Conservation (phyloP, 2,113 vertebrate genomes). For the Antidorcas marsupialis region DNA sequence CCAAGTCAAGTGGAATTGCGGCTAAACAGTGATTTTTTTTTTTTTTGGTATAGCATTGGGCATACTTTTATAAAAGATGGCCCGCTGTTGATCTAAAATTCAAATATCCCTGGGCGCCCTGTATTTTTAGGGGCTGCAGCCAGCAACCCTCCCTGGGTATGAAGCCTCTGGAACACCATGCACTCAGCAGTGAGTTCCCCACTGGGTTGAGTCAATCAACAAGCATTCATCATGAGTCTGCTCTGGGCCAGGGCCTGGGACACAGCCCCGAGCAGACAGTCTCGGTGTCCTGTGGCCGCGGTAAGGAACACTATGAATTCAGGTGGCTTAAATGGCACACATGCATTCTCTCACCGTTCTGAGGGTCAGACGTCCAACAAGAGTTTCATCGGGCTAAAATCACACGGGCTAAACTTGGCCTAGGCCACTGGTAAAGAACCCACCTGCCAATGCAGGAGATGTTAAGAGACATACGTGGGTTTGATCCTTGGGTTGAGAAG, state of each 20-base stretch:
- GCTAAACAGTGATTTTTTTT: neutral
- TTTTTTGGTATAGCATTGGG: neutral
- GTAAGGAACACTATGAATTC: neutral
- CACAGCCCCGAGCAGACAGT: fast-evolving
- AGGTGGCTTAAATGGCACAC: neutral
- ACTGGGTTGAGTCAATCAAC: fast-evolving
- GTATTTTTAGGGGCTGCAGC: neutral
- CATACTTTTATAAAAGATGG: neutral
- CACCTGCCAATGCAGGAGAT: neutral
- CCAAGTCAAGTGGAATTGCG: neutral
- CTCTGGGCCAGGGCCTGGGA: neutral
- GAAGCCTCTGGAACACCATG: fast-evolving
- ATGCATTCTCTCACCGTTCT: fast-evolving
- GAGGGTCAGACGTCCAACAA: neutral
- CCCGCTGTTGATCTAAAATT: neutral
- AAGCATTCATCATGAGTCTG: neutral
- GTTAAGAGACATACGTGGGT: neutral
- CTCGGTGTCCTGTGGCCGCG: neutral
- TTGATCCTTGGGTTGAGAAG: neutral
- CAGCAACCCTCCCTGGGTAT: too few species aligned
- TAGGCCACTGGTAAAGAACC: neutral
- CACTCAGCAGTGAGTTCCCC: too few species aligned
- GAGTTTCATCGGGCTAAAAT: neutral
- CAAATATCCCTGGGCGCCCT: too few species aligned
- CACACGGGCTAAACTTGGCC: neutral